Evolutionary conservation across 2,888 invertebrate species (phyloP).

Genomic region (Archaeoteleia sp.): DNA sequence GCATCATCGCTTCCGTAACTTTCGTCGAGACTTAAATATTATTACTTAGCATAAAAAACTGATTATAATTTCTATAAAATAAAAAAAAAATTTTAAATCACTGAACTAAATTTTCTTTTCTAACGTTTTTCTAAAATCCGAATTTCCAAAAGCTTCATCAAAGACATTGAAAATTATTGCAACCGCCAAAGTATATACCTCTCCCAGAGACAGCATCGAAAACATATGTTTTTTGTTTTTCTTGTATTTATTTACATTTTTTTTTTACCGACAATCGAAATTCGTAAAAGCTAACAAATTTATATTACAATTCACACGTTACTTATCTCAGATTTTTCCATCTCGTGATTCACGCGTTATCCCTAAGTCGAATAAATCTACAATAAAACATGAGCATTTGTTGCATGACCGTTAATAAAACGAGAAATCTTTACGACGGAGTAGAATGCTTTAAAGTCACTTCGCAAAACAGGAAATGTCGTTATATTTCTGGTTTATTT

Average conservation of each 20-base stretch:
- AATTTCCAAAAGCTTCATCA: no score
- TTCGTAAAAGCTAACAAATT: constrained; percentile 28
- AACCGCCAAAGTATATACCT: constrained; percentile 23
- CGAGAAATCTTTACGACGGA: constrained; percentile 24
- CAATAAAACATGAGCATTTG: constrained; percentile 49
- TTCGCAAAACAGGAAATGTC: constrained; percentile 22
- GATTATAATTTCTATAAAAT: no score
- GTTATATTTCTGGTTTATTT: no score
- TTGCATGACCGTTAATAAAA: constrained; percentile 31
- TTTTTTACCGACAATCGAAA: constrained; percentile 23
- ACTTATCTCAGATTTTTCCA: constrained; percentile 22
- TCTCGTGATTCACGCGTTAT: constrained; percentile 29
- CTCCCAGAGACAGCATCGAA: constrained; percentile 25
- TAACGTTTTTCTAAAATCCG: constrained; percentile 1
- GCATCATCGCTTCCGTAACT: constrained; percentile 1
- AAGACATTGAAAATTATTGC: constrained; percentile 25
- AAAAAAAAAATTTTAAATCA: constrained; percentile 17
- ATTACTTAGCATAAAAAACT: no score
- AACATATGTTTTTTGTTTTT: constrained; percentile 8
- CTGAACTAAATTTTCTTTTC: not conserved
- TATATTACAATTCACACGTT: constrained; percentile 26
- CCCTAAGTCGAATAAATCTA: constrained; percentile 39
- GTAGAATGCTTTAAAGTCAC: constrained; percentile 22
- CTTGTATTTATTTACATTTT: constrained; percentile 21
- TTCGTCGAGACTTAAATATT: constrained; percentile 11